Conservation (phyloP, 2,888 invertebrate species). For the Philaethria dido region DNA sequence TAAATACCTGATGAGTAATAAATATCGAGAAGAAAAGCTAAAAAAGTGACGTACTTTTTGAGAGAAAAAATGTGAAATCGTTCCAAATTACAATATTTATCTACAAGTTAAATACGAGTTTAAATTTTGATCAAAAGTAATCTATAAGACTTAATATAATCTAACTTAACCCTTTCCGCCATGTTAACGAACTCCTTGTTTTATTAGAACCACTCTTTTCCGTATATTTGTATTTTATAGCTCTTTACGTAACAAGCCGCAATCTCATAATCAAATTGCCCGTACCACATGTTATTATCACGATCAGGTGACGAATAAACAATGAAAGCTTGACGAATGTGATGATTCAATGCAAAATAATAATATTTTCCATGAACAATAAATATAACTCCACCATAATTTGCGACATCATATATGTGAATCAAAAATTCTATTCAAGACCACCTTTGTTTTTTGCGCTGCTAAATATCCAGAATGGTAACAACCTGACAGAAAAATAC, state of each 20-base stretch:
- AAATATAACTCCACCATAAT: background rate
- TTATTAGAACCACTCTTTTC: constrained; percentile 53
- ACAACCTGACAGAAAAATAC: no score
- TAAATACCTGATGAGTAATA: constrained; percentile 10
- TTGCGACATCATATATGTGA: no score
- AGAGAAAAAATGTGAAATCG: constrained; percentile 34
- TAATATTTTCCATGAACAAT: constrained; percentile 4
- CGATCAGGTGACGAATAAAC: constrained; percentile 60
- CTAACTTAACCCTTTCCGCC: constrained; percentile 48
- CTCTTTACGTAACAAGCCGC: constrained; percentile 57
- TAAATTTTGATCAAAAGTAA: no score
- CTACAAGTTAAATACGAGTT: constrained; percentile 27
- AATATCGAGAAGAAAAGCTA: constrained; percentile 2
- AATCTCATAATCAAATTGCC: constrained; percentile 45
- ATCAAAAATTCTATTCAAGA: no score
- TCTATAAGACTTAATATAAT: constrained; percentile 41
- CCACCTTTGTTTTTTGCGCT: no score
- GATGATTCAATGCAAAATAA: constrained; percentile 56
- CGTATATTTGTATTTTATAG: constrained; percentile 59
- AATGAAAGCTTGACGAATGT: constrained; percentile 52
- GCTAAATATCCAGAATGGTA: no score
- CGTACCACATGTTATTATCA: constrained; percentile 40
- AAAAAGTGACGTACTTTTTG: background rate
- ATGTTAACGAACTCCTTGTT: constrained; percentile 49
- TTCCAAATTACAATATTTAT: constrained; percentile 40